Conservation (phyloP, 2,113 vertebrate genomes). For the Ancistrus triradiatus region DNA sequence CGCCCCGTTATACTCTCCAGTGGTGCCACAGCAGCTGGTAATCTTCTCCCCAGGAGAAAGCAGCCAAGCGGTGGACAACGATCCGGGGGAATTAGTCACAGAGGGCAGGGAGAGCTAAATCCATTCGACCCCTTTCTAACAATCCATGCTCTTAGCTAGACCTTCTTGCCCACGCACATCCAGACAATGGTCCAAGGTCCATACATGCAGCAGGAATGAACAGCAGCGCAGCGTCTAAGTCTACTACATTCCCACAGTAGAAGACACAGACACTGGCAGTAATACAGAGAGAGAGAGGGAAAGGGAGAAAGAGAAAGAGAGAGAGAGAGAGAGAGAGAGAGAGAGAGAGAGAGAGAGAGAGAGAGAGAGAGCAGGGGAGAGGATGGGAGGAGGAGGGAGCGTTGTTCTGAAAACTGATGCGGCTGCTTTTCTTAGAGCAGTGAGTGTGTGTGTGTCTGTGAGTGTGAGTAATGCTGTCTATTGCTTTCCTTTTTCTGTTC, state of each 20-base stretch:
- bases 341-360: conserved; percentile 26
- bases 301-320: conserved; percentile 28
- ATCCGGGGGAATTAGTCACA: conserved; percentile 49
- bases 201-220: conserved; percentile 36
- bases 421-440: conserved; percentile 70
- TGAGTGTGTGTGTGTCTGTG: conserved; percentile 22
- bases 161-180: conserved; percentile 41
- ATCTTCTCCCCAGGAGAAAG: conserved; percentile 52
- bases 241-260: conserved; percentile 73
- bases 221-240: conserved; percentile 49
- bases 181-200: conserved; percentile 34
- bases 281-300: conserved; percentile 49
- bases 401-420: conserved; percentile 70
- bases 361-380: too few species aligned
- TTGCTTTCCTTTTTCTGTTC: conserved; percentile 53
- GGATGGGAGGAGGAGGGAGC: conserved; percentile 41
- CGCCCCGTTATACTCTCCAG: conserved; percentile 32
- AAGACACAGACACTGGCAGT: conserved; percentile 59
- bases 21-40: conserved; percentile 51
- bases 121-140: conserved; percentile 52
- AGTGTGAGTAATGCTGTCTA: conserved; percentile 62
- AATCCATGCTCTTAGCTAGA: conserved; percentile 40
- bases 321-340: conserved; percentile 30
- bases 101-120: conserved; percentile 52
- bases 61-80: conserved; percentile 26